These are phyloP conservation scores for Plestiodon gilberti DNA, from an alignment of 2,113 vertebrate species.

Conservation along the genomic window DNA sequence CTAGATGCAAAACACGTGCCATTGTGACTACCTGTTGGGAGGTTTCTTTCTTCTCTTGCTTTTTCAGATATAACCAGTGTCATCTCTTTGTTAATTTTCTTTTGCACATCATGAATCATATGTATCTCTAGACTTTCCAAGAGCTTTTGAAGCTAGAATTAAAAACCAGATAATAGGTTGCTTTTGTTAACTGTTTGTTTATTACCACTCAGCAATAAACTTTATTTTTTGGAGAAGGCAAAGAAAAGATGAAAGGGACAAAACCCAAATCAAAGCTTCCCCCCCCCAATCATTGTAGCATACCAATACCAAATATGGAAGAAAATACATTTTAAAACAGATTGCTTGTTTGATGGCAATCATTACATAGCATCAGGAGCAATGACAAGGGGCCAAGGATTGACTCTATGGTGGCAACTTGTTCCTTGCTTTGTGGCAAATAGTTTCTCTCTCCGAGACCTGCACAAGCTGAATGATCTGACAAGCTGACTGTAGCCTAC, in stretches of 20 bases:
- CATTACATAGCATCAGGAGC: neutral
- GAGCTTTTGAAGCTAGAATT: constrained; percentile 77
- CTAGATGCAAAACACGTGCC: neutral
- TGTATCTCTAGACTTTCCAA: constrained; percentile 80
- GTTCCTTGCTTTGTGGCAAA: neutral
- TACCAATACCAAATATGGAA: too few relatives aligned
- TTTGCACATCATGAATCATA: constrained; percentile 76
- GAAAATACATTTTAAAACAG: neutral
- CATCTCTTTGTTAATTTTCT: constrained; percentile 72
- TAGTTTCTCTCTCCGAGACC: neutral
- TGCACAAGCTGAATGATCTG: neutral
- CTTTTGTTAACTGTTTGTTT: neutral
- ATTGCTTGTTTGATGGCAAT: neutral
- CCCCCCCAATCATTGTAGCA: too few relatives aligned
- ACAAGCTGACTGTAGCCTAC: too few relatives aligned
- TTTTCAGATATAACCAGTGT: constrained; percentile 77
- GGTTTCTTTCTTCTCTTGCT: constrained; percentile 55
- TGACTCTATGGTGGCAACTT: neutral
- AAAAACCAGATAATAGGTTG: constrained; percentile 27
- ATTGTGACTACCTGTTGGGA: constrained; percentile 72
- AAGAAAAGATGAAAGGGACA: neutral
- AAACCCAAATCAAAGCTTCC: neutral
- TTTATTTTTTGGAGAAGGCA: neutral
- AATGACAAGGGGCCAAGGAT: neutral
- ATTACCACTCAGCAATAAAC: neutral